phyloP scores from a whole-genome alignment of 1,140 invertebrate genomes.

The Odontomachus brunneus region DNA sequence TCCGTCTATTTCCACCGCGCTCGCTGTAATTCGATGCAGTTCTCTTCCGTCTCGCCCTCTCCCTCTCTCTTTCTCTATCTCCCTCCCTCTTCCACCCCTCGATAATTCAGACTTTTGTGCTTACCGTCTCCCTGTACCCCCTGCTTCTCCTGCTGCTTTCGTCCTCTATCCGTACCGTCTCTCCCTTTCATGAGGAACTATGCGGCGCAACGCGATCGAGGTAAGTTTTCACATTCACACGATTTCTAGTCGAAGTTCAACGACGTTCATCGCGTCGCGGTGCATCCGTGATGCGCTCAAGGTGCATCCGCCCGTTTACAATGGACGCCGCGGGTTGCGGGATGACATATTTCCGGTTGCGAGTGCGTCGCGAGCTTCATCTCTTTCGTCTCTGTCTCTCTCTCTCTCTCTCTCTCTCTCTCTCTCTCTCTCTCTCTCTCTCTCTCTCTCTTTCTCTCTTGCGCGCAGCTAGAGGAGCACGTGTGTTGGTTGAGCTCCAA shows the following conservation, averaged over 20 bases:
- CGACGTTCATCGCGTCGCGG: constrained; percentile 6
- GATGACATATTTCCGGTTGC: constrained; percentile 48
- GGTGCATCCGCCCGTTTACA: constrained; percentile 8
- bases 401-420: too few species aligned
- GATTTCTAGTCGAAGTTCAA: constrained; percentile 78
- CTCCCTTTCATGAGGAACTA: constrained; percentile 29
- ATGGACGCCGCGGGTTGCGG: constrained; percentile 56
- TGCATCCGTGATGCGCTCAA: constrained; percentile 15
- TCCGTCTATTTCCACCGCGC: constrained; percentile 44
- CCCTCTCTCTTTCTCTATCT: neutral
- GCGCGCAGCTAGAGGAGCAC: too few species aligned
- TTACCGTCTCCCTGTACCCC: neutral
- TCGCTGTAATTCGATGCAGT: constrained; percentile 40
- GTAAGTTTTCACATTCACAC: constrained; percentile 80
- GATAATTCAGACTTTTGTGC: constrained; percentile 30
- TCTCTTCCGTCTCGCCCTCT: neutral
- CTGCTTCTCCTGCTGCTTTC: neutral
- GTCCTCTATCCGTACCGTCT: neutral
- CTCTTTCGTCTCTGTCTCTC: too few species aligned
- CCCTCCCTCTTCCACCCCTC: constrained; percentile 6
- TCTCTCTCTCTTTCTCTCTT: too few species aligned
- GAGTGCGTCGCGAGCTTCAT: neutral
- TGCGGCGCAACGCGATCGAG: constrained; percentile 34
- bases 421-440: too few species aligned
- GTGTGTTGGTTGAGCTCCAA: constrained; percentile 37